phyloP scores from a whole-genome alignment of 1,140 invertebrate species.

The Aradophagus sp. region DNA sequence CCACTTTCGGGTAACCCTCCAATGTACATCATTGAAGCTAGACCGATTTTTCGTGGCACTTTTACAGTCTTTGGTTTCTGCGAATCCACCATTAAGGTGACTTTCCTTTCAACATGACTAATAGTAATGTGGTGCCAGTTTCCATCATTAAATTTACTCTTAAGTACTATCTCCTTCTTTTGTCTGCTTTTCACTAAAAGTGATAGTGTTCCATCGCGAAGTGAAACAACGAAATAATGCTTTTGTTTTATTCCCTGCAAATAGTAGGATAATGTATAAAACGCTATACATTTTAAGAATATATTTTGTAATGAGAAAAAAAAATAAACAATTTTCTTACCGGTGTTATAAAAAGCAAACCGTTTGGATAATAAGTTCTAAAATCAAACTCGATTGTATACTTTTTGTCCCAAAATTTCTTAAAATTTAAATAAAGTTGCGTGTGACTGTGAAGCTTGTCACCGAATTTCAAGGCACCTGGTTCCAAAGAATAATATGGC shows the following conservation, averaged over 20 bases:
- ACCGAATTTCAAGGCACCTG: slow-evolving; percentile 89
- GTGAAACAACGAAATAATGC: slow-evolving; percentile 82
- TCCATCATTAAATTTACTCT: slow-evolving; percentile 84
- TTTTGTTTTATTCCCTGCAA: slow-evolving; percentile 80
- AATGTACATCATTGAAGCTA: slow-evolving; percentile 84
- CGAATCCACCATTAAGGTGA: slow-evolving; percentile 82
- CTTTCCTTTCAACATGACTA: slow-evolving; percentile 77
- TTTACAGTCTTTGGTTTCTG: slow-evolving; percentile 78
- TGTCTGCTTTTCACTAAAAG: slow-evolving; percentile 81
- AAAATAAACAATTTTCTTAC: slow-evolving; percentile 73
- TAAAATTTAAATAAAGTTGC: slow-evolving; percentile 78
- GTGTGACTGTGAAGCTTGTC: slow-evolving; percentile 86
- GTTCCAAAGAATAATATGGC: slow-evolving; percentile 84
- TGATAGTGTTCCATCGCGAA: slow-evolving; percentile 83
- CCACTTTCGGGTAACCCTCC: slow-evolving; percentile 83
- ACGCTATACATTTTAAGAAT: background rate
- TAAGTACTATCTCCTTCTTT: slow-evolving; percentile 79
- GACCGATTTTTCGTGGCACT: slow-evolving; percentile 80
- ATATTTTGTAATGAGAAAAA: too few relatives aligned
- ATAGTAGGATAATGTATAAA: too few relatives aligned
- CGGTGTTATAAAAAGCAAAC: slow-evolving; percentile 84
- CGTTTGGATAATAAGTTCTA: slow-evolving; percentile 89
- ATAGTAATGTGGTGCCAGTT: slow-evolving; percentile 87
- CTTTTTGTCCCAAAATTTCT: slow-evolving; percentile 80
- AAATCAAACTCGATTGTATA: slow-evolving; percentile 88